phyloP scores from a whole-genome alignment of 2,113 vertebrate genomes.

The Prionailurus bengalensis region DNA sequence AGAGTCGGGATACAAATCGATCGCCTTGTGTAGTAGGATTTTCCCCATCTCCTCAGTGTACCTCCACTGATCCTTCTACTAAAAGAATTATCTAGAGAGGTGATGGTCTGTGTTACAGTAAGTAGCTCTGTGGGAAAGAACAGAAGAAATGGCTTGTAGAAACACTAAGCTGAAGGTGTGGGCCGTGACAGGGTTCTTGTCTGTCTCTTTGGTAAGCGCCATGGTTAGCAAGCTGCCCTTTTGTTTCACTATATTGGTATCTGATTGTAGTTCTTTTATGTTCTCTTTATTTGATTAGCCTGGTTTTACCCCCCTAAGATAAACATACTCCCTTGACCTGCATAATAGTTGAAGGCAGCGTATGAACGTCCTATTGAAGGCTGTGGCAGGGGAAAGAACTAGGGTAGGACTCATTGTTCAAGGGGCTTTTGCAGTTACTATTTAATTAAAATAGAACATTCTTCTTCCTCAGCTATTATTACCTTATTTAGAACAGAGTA shows the following conservation, averaged over 20 bases:
- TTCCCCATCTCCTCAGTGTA: not conserved
- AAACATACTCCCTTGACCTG: not conserved
- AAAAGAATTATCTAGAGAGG: not conserved
- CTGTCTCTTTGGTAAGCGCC: not conserved
- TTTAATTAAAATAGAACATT: constrained; percentile 60
- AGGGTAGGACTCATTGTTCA: constrained; percentile 29
- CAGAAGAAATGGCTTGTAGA: not conserved
- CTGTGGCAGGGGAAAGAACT: constrained; percentile 30
- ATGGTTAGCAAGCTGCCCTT: not conserved
- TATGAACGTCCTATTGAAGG: constrained; percentile 25
- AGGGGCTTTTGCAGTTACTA: constrained; percentile 40
- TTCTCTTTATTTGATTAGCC: not conserved
- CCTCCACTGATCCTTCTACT: not conserved
- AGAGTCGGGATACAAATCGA: not conserved
- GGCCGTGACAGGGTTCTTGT: not conserved
- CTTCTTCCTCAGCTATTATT: constrained; percentile 56
- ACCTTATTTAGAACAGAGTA: constrained; percentile 69
- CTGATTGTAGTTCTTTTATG: not conserved
- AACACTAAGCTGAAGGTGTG: not conserved
- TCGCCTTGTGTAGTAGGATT: not conserved
- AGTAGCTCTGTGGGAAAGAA: not conserved
- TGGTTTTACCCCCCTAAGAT: not conserved
- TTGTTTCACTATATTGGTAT: not conserved
- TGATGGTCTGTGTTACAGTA: not conserved
- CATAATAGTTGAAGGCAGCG: not conserved